A percentile compares a stretch with the other conserved stretches of the same genome.
Evolutionary conservation across 2,888 invertebrate species (phyloP).

Genomic region (Philereme transversata): DNA sequence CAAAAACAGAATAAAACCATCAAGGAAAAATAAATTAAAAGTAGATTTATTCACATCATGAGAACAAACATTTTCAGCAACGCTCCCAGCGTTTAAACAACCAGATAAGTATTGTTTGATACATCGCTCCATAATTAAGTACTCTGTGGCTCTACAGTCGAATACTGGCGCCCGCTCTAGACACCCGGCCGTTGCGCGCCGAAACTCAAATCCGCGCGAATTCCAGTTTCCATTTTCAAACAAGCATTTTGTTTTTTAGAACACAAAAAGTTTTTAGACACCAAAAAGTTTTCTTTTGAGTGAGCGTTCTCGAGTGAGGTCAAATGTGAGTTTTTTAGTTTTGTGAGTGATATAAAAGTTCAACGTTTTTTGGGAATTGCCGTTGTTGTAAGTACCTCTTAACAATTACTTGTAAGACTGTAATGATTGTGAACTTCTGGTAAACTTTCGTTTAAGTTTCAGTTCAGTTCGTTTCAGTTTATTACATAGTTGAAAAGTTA

Average conservation of each 20-base stretch:
- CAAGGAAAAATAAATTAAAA: too few relatives aligned
- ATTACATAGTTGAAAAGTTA: neutral
- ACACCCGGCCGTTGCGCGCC: conserved; percentile 15
- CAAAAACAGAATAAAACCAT: neutral
- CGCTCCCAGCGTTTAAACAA: too few relatives aligned
- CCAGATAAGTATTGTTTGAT: too few relatives aligned
- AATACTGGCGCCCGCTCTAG: conserved; percentile 10
- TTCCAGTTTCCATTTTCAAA: conserved; percentile 9
- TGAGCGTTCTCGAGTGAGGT: neutral
- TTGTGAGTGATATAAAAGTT: neutral
- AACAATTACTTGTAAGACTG: neutral
- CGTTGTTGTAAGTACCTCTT: conserved; percentile 17
- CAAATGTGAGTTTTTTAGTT: neutral
- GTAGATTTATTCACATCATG: too few relatives aligned
- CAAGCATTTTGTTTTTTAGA: neutral
- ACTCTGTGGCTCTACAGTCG: conserved; percentile 13
- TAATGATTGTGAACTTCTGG: neutral
- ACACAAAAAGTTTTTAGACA: neutral
- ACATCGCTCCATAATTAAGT: too few relatives aligned
- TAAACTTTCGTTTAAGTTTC: neutral
- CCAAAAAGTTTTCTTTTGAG: neutral
- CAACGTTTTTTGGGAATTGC: conserved; percentile 6
- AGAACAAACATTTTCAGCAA: too few relatives aligned
- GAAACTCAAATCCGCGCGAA: conserved; percentile 17
- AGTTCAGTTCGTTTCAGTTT: neutral